These are phyloP conservation scores for Notodonta ziczac DNA, from an alignment of 2,888 invertebrate genomes.

Conservation along the genomic window DNA sequence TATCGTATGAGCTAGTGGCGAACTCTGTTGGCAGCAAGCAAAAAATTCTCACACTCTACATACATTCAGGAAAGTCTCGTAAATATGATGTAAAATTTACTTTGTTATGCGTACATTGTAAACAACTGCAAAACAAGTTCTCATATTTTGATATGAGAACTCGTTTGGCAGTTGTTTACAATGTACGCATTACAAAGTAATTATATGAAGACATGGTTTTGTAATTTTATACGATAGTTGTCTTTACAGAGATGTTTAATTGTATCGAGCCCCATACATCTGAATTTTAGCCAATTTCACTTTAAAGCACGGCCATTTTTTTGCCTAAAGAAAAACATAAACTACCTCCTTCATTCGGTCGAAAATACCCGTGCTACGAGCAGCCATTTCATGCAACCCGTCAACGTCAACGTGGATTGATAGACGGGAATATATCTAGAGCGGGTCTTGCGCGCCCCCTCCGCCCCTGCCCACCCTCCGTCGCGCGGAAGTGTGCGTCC, in stretches of 20 bases:
- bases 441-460: conserved; percentile 53
- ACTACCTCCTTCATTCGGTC: conserved; percentile 33
- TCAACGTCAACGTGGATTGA: conserved; percentile 68
- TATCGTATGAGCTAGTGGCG: too few relatives aligned
- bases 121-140: too few relatives aligned
- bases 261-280: not conserved
- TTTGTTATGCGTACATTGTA: too few relatives aligned
- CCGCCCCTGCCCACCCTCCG: conserved; percentile 25
- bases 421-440: conserved; percentile 69
- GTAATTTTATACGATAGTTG: too few relatives aligned
- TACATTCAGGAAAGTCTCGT: too few relatives aligned
- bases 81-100: too few relatives aligned
- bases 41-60: too few relatives aligned
- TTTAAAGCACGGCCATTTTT: conserved; percentile 20
- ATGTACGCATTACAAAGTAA: too few relatives aligned
- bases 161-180: too few relatives aligned
- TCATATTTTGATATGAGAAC: too few relatives aligned
- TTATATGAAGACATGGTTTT: too few relatives aligned
- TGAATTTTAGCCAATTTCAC: conserved; percentile 19
- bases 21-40: too few relatives aligned
- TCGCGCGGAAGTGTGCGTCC: conserved; percentile 50
- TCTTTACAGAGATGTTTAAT: not conserved
- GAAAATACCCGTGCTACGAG: conserved; percentile 43
- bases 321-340: conserved; percentile 26
- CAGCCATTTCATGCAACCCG: conserved; percentile 61